Evolutionary conservation across 2,888 invertebrate species (phyloP).

Genomic region (Petrolisthes manimaculis): DNA sequence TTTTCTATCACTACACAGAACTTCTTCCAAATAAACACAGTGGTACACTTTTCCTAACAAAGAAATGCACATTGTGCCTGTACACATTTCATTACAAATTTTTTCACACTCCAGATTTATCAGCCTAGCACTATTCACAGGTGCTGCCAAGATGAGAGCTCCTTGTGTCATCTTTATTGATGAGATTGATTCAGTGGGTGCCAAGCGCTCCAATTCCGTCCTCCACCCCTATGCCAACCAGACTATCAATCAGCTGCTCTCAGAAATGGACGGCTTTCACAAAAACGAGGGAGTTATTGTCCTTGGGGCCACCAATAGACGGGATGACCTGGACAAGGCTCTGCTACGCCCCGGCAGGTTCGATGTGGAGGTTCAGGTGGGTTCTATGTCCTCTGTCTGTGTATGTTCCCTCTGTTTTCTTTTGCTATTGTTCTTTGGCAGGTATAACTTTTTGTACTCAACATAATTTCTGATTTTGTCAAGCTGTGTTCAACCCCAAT

Average conservation of each 20-base stretch:
- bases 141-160: constrained; percentile 91
- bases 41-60: too few relatives aligned
- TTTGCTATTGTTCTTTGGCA: background rate
- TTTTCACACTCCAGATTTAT: too few relatives aligned
- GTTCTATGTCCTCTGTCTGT: background rate
- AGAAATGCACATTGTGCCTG: too few relatives aligned
- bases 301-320: constrained; percentile 94
- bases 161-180: constrained; percentile 99
- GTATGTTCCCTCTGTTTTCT: background rate
- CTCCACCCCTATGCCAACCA: constrained; percentile 99
- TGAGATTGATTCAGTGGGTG: constrained; percentile 99
- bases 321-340: constrained; percentile 96
- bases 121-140: constrained; percentile 71
- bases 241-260: constrained; percentile 96
- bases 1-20: too few relatives aligned
- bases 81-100: too few relatives aligned
- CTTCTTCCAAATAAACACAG: too few relatives aligned
- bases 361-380: constrained; percentile 86
- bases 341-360: constrained; percentile 95
- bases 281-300: constrained; percentile 86
- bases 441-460: background rate
- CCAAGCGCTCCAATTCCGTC: constrained; percentile 95
- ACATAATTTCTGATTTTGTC: background rate
- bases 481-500: too few relatives aligned
- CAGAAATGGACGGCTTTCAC: constrained; percentile 67